Percentiles rank a stretch among this genome's conserved stretches.
phyloP scores from a whole-genome alignment of 2,797 vertebrate species.

The Furcifer pardalis region DNA sequence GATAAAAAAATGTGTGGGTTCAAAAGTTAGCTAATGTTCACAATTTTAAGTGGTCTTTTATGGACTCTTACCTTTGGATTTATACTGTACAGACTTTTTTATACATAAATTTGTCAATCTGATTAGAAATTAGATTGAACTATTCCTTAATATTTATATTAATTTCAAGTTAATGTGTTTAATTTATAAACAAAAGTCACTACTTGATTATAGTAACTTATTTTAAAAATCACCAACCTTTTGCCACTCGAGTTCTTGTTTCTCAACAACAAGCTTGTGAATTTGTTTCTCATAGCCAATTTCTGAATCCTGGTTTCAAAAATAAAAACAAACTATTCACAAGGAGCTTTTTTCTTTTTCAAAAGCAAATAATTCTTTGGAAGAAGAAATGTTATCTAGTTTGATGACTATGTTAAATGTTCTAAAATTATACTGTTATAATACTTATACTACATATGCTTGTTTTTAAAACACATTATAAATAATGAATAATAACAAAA shows the following conservation, averaged over 20 bases:
- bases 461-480: no score
- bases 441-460: no score
- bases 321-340: conserved; percentile 36
- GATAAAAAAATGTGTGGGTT: no score
- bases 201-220: conserved; percentile 17
- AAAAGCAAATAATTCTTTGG: neutral
- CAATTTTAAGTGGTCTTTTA: no score
- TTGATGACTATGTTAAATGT: neutral
- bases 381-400: neutral
- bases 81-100: no score
- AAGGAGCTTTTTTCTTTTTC: neutral
- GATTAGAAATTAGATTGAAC: conserved; percentile 5
- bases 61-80: no score
- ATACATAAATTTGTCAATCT: neutral
- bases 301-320: conserved; percentile 84
- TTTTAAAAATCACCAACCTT: conserved; percentile 78
- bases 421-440: no score
- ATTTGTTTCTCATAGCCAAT: conserved; percentile 87
- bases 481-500: no score
- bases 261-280: conserved; percentile 87
- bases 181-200: neutral
- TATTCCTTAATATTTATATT: neutral
- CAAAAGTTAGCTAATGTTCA: no score
- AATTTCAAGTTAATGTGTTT: neutral
- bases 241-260: conserved; percentile 92